A percentile compares a stretch with the other conserved stretches of the same genome.
Conservation (phyloP, 1,140 invertebrate genomes). For the Drosophila pallidifrons region DNA sequence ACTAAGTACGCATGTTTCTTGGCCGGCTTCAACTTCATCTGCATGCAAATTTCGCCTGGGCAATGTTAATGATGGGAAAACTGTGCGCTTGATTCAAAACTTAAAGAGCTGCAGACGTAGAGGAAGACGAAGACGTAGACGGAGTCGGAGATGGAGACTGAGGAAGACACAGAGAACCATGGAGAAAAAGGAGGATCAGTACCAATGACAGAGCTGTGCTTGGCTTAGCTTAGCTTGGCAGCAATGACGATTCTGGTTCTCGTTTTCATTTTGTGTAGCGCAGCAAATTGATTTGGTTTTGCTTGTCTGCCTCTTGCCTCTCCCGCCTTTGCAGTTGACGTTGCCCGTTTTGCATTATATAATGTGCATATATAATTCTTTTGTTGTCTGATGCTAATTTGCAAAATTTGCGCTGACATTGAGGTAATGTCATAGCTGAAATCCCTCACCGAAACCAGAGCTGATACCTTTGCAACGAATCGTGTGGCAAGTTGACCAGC, state of each 20-base stretch:
- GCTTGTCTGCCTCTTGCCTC: constrained; percentile 21
- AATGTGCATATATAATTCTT: constrained; percentile 75
- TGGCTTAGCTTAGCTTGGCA: neutral
- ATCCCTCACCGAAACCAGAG: neutral
- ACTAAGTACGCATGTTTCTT: constrained; percentile 72
- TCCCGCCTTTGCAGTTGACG: constrained; percentile 41
- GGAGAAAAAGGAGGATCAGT: constrained; percentile 7
- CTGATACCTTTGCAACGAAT: neutral
- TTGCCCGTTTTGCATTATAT: constrained; percentile 60
- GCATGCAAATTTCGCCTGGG: constrained; percentile 64
- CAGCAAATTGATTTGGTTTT: constrained; percentile 70
- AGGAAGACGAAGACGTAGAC: neutral
- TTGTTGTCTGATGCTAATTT: constrained; percentile 77
- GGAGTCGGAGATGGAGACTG: neutral
- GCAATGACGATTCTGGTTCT: constrained; percentile 52
- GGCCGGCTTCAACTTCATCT: constrained; percentile 66
- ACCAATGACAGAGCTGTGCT: constrained; percentile 28
- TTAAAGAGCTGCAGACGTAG: too few relatives aligned
- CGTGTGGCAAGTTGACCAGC: constrained; percentile 43
- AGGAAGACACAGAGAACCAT: neutral
- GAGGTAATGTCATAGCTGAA: constrained; percentile 67
- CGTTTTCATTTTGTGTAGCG: constrained; percentile 65
- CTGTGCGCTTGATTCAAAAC: constrained; percentile 19
- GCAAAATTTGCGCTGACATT: constrained; percentile 70
- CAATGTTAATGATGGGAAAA: constrained; percentile 80